Evolutionary conservation across 2,888 invertebrate genomes (phyloP).

Genomic region (Acrobasis consociella): DNA sequence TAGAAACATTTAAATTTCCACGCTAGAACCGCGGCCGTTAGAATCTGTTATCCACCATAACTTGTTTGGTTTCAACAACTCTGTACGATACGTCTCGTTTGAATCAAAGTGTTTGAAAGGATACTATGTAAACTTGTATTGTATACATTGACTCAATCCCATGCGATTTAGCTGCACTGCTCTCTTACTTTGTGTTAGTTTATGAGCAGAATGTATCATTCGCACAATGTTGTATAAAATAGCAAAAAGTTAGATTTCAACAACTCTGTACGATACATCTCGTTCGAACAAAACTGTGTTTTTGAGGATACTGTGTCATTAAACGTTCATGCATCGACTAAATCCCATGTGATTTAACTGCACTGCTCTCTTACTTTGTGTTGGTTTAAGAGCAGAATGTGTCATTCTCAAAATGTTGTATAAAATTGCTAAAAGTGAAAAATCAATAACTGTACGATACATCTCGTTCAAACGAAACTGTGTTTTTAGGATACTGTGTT

Average conservation of each 20-base stretch:
- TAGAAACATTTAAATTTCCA: constrained; percentile 15
- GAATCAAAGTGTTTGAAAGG: not conserved
- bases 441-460: not conserved
- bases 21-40: not conserved
- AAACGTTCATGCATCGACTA: constrained; percentile 23
- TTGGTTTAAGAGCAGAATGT: not conserved
- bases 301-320: constrained; percentile 2
- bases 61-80: too few relatives aligned
- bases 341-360: constrained; percentile 40
- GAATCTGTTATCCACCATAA: not conserved
- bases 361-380: constrained; percentile 36
- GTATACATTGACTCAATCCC: not conserved
- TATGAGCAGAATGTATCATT: not conserved
- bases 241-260: not conserved
- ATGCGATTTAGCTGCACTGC: not conserved
- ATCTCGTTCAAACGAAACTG: not conserved
- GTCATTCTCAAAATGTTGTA: not conserved
- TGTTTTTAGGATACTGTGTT: constrained; percentile 1
- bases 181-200: too few relatives aligned
- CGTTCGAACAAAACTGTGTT: not conserved
- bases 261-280: not conserved
- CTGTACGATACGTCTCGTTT: too few relatives aligned
- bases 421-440: not conserved
- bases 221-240: not conserved
- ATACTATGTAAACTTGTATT: not conserved